Percentiles rank a stretch among this genome's conserved stretches.
Evolutionary conservation across 2,888 invertebrate genomes (phyloP).

Genomic region (Lithophane ornitopus): DNA sequence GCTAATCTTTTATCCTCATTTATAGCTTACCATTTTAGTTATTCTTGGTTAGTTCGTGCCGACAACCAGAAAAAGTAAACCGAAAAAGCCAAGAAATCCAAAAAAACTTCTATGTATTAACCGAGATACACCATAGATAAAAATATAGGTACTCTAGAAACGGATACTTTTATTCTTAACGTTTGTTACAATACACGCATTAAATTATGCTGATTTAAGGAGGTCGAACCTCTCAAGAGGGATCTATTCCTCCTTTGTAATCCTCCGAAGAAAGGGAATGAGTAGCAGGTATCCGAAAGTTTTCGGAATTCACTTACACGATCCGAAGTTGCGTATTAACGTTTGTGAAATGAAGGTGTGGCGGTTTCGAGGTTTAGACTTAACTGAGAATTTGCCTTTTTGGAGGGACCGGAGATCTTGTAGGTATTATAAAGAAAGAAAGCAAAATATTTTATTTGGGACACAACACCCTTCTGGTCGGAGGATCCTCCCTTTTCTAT

Average conservation of each 20-base stretch:
- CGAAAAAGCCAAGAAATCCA: background rate
- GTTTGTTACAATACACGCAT: slow-evolving; percentile 33
- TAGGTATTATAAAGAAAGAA: too few species aligned
- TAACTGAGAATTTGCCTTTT: background rate
- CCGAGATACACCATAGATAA: background rate
- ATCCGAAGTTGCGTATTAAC: slow-evolving; percentile 27
- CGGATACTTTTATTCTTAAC: slow-evolving; percentile 8
- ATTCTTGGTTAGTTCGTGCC: background rate
- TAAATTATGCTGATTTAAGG: slow-evolving; percentile 43
- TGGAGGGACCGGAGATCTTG: background rate
- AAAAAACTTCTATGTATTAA: background rate
- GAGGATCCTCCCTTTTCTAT: too few species aligned
- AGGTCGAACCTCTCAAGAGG: slow-evolving; percentile 33
- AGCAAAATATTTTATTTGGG: too few species aligned
- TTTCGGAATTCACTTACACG: slow-evolving; percentile 45
- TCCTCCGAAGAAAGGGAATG: slow-evolving; percentile 31
- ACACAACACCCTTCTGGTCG: too few species aligned
- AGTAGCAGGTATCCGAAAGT: slow-evolving; percentile 30
- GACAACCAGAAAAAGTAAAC: background rate
- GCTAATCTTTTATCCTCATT: background rate
- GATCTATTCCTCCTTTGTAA: slow-evolving; percentile 41
- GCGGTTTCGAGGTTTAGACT: slow-evolving; percentile 12
- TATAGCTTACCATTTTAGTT: background rate
- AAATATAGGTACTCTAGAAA: slow-evolving; percentile 9
- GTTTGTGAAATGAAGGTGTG: slow-evolving; percentile 34